Evolutionary conservation across 2,888 invertebrate genomes (phyloP).

Genomic region (Coecobrya sp.): DNA sequence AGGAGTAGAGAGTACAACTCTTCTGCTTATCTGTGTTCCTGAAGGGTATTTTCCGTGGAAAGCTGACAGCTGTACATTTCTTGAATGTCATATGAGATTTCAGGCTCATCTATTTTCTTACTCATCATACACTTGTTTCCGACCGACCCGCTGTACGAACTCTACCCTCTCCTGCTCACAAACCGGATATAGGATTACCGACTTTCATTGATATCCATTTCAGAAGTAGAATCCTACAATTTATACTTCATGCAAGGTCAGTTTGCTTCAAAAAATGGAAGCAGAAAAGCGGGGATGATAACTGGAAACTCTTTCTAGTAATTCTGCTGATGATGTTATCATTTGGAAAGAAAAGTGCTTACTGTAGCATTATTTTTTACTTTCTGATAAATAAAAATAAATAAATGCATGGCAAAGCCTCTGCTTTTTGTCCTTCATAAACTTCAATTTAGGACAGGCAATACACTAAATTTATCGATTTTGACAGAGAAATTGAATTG

Average conservation of each 20-base stretch:
- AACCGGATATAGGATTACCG: conserved; percentile 14
- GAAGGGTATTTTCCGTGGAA: conserved; percentile 57
- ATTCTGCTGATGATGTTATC: too few species aligned
- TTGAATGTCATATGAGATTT: conserved; percentile 61
- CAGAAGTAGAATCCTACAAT: neutral
- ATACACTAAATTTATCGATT: too few species aligned
- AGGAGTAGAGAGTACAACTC: neutral
- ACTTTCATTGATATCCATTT: neutral
- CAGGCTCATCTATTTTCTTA: conserved; percentile 56
- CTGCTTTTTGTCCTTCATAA: too few species aligned
- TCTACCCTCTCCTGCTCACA: neutral
- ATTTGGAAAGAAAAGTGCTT: too few species aligned
- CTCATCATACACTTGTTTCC: neutral
- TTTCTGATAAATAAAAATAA: too few species aligned
- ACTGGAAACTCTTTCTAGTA: neutral
- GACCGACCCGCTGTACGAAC: neutral
- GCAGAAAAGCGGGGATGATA: neutral
- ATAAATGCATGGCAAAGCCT: too few species aligned
- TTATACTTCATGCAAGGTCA: conserved; percentile 7
- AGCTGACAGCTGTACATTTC: conserved; percentile 69
- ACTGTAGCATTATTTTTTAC: too few species aligned
- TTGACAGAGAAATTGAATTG: too few species aligned
- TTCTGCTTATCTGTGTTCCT: conserved; percentile 62
- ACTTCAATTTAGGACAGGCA: too few species aligned
- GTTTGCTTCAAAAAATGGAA: neutral